Percentiles rank a stretch among this genome's conserved stretches.
phyloP scores from a whole-genome alignment of 2,113 vertebrate genomes.

The Prietella phreatophila region DNA sequence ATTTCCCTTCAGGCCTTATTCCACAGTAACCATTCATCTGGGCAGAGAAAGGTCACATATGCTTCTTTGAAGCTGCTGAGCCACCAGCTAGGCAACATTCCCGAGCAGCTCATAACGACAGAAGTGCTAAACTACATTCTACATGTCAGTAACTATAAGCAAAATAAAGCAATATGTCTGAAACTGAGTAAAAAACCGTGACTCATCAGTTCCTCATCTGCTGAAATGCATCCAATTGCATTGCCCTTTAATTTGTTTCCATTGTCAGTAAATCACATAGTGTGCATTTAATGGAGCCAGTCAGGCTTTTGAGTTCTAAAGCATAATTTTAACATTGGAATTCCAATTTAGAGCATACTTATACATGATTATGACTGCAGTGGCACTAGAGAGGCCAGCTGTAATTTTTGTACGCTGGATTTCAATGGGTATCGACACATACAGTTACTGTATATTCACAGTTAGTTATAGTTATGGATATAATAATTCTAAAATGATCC shows the following conservation, averaged over 20 bases:
- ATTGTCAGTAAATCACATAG: conserved; percentile 11
- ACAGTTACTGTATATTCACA: background rate
- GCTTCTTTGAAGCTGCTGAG: background rate
- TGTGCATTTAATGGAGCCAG: background rate
- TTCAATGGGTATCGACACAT: conserved; percentile 10
- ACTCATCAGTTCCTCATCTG: background rate
- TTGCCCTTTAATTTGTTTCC: conserved; percentile 5
- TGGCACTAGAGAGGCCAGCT: background rate
- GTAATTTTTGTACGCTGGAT: conserved; percentile 24
- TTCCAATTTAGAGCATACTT: conserved; percentile 5
- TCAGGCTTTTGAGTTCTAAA: background rate
- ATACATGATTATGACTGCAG: background rate
- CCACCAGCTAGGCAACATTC: background rate
- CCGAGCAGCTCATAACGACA: background rate
- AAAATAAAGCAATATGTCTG: conserved; percentile 1
- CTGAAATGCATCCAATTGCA: background rate
- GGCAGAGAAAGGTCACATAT: background rate
- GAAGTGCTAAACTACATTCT: background rate
- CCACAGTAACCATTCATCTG: background rate
- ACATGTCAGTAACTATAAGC: background rate
- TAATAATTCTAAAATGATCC: background rate
- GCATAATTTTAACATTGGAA: background rate
- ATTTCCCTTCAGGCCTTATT: background rate
- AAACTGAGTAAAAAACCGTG: background rate
- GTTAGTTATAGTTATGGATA: background rate